A percentile compares a stretch with the other conserved stretches of the same genome.
Conservation (phyloP, 2,888 invertebrate genomes). For the Gortyna flavago region DNA sequence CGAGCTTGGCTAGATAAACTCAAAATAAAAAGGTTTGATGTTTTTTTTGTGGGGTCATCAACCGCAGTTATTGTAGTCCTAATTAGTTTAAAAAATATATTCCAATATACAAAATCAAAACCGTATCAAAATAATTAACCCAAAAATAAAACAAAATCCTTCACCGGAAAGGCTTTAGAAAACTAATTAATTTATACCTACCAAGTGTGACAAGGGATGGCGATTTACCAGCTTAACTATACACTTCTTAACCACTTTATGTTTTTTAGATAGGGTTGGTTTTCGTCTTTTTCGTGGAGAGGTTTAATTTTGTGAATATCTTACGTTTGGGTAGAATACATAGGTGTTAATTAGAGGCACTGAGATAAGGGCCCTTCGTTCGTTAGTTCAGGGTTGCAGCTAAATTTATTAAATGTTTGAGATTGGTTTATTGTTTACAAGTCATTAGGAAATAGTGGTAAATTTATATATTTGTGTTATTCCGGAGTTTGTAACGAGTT, state of each 20-base stretch:
- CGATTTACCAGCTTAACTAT: conserved; percentile 36
- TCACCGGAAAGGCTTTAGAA: conserved; percentile 61
- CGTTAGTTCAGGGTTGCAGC: conserved; percentile 68
- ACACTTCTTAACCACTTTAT: conserved; percentile 38
- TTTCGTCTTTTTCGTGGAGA: conserved; percentile 13
- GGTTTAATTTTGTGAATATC: conserved; percentile 48
- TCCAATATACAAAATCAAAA: conserved; percentile 19
- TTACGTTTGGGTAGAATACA: conserved; percentile 63
- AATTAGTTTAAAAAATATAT: background rate
- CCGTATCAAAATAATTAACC: conserved; percentile 23
- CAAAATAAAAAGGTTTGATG: background rate
- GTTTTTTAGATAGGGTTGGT: conserved; percentile 21
- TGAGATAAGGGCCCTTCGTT: conserved; percentile 69
- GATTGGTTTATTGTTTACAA: conserved; percentile 63
- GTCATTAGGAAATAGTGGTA: conserved; percentile 43
- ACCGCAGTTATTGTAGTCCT: background rate
- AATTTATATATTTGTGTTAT: conserved; percentile 35
- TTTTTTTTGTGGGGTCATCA: background rate
- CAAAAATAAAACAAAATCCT: conserved; percentile 54
- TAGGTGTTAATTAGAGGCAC: conserved; percentile 73
- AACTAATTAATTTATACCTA: conserved; percentile 72
- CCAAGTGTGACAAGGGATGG: conserved; percentile 68
- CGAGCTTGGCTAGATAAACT: too few species aligned
- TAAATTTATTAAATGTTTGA: conserved; percentile 63
- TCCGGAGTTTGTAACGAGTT: conserved; percentile 13